These are phyloP conservation scores for Heteronetta atricapilla DNA, from an alignment of 2,113 vertebrate species.

Conservation along the genomic window DNA sequence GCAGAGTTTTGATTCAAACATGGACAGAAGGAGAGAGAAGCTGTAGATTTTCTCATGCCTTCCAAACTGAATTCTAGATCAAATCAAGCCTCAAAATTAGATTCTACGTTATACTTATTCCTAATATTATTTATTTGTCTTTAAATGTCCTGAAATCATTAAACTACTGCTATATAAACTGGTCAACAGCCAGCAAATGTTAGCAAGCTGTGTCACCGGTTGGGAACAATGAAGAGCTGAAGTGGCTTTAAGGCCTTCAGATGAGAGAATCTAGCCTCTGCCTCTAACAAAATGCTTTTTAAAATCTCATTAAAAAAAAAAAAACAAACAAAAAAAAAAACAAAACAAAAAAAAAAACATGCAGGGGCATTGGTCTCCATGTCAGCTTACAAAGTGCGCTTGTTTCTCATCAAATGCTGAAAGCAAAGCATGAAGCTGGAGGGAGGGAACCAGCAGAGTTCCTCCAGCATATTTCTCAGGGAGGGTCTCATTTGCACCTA, in stretches of 20 bases:
- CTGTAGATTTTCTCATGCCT: background rate
- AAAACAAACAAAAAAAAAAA: too few relatives aligned
- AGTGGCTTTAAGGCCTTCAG: background rate
- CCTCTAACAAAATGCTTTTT: background rate
- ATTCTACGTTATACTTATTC: background rate
- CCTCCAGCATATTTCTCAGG: background rate
- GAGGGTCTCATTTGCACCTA: background rate
- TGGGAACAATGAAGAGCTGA: background rate
- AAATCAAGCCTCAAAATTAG: background rate
- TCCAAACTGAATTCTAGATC: background rate
- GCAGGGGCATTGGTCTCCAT: background rate
- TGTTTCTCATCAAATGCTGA: background rate
- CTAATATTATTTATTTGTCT: background rate
- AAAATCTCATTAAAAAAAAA: conserved; percentile 1
- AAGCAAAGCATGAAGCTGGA: background rate
- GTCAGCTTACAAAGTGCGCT: background rate
- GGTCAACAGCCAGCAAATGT: background rate
- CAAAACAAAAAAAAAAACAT: too few relatives aligned
- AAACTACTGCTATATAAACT: background rate
- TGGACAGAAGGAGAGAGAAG: background rate
- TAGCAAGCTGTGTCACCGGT: background rate
- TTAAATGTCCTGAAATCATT: background rate
- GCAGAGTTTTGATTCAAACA: background rate
- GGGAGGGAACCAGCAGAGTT: background rate
- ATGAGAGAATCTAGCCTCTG: background rate